phyloP scores from a whole-genome alignment of 2,888 invertebrate genomes.

The Lapara coniferarum region DNA sequence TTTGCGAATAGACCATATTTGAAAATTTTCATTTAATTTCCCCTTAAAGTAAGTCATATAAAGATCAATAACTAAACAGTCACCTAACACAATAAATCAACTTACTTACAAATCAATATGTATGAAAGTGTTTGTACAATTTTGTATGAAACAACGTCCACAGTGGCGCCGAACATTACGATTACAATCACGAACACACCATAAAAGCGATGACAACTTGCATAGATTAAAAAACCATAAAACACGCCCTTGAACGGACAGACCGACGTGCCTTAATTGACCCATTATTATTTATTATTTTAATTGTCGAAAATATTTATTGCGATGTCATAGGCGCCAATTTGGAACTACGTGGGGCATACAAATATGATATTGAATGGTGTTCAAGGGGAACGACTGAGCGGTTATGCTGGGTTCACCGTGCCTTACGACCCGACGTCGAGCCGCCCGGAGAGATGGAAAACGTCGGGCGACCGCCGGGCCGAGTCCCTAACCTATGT shows the following conservation, averaged over 20 bases:
- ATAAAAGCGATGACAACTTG: conserved; percentile 50
- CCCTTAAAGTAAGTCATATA: no score
- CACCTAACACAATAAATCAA: no score
- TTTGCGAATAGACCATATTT: no score
- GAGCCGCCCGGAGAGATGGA: no score
- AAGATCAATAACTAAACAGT: no score
- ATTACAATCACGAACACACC: conserved; percentile 50
- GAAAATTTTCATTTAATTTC: no score
- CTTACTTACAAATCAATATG: no score
- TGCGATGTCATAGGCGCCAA: conserved; percentile 22
- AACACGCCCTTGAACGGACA: conserved; percentile 56
- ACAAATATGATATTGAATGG: not conserved
- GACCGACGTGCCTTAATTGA: conserved; percentile 35
- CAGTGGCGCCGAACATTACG: conserved; percentile 50
- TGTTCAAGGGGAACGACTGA: no score
- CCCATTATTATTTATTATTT: conserved; percentile 33
- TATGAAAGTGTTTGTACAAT: not conserved
- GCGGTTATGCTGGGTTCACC: no score
- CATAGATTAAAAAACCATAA: conserved; percentile 65
- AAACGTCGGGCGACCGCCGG: no score
- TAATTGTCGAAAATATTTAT: conserved; percentile 25
- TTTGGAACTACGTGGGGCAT: conserved; percentile 8
- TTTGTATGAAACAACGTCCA: conserved; percentile 31
- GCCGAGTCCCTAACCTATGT: no score
- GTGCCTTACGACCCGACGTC: no score